A percentile compares a stretch with the other conserved stretches of the same genome.
Evolutionary conservation across 2,113 vertebrate genomes (phyloP).

Genomic region (Trematomus loennbergii): DNA sequence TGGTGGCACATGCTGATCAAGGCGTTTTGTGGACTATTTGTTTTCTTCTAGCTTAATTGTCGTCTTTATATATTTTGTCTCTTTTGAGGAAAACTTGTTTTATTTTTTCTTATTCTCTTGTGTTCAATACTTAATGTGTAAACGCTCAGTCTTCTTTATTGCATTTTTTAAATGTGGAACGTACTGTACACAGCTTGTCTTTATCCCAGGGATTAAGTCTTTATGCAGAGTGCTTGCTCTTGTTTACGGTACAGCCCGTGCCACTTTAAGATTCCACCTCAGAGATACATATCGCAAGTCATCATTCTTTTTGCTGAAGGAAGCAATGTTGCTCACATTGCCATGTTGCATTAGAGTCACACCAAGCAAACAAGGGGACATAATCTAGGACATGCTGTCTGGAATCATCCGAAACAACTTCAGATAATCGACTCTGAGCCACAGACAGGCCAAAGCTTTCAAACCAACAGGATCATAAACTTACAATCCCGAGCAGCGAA

Average conservation of each 20-base stretch:
- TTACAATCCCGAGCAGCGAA: conserved; percentile 12
- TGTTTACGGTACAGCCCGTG: conserved; percentile 61
- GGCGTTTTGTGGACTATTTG: background rate
- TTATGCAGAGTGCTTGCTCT: conserved; percentile 62
- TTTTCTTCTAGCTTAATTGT: conserved; percentile 7
- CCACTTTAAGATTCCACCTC: conserved; percentile 68
- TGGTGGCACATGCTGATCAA: conserved; percentile 5
- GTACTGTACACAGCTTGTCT: conserved; percentile 3
- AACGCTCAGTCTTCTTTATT: conserved; percentile 1
- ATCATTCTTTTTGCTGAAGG: conserved; percentile 83
- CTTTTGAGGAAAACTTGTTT: background rate
- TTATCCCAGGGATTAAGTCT: conserved; percentile 12
- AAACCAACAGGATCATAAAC: conserved; percentile 53
- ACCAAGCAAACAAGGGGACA: conserved; percentile 75
- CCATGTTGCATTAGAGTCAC: conserved; percentile 82
- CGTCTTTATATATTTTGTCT: background rate
- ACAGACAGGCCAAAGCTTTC: conserved; percentile 52
- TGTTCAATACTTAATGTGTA: background rate
- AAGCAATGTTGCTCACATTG: conserved; percentile 78
- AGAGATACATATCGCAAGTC: conserved; percentile 77
- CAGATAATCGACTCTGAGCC: conserved; percentile 76
- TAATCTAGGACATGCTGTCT: conserved; percentile 81
- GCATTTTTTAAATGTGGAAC: conserved; percentile 24
- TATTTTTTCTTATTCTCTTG: conserved; percentile 7
- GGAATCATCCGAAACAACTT: conserved; percentile 74